Evolutionary conservation across 2,113 vertebrate genomes (phyloP), one percentile per base, ranked within the genome.

Genomic region (Neofelis nebulosa): DNA sequence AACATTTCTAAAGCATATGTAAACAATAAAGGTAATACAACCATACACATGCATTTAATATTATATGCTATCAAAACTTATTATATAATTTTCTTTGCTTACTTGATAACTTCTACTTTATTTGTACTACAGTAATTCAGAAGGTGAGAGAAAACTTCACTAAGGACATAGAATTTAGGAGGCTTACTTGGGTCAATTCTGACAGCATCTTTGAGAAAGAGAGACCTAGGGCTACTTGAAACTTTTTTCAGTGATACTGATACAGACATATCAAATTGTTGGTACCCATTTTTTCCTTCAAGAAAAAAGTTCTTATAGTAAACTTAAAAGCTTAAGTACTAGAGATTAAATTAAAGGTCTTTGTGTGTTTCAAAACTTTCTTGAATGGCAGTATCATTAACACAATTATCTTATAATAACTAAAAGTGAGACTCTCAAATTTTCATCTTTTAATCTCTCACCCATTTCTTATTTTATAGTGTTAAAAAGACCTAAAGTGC

Each of bases 31-130:
- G 31, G 69, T 52, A 80, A 86, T 84, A 25, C 29, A 50, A 69
- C 79, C 74, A 3, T 74, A 83, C n/a, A 74, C 87, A 65, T 73
- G 33, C 7, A 92, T 69, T 85, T 85, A 52, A 52, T 63, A 41
- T 41, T 81, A 96, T 80, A 89, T 23, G 21, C 11, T 95, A 95
- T 92, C 55, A 93, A 93, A 73, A 79, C 16, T 68, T 45, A 95
- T 41, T 25, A 84, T 3, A 36, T 4, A 74, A 25, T 88, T 80
- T 94, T 86, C 68, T 90, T 92, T 84, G 52, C 57, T 38, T 27
- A 38, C 55, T 84, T 92, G 88, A 19, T 88, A 96, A 94, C 68
- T 80, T 73, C 31, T 3, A 65, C 33, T 94, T 95, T 85, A 55
- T 95, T 95, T 87, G 82, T 45, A 93, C 66, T 52, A 25, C 25